Base-by-base conservation (phyloP, 1,140 invertebrate genomes). In the Pachypeltis micranthus region DNA sequence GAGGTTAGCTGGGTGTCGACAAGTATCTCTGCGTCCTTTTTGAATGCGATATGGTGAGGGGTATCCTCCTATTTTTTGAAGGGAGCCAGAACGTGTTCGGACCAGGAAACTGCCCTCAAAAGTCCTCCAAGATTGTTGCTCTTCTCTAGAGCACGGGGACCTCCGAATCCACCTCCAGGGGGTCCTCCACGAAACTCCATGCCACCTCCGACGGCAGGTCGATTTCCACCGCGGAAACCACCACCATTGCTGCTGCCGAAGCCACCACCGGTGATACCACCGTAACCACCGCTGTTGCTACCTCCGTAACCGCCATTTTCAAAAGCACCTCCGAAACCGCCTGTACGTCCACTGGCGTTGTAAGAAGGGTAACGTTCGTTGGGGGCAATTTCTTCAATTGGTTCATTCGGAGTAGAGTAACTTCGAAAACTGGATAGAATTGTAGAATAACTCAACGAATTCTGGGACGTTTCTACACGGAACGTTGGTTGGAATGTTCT, bases 1-100 rank as follows among this genome's bases (percentile, higher is more conserved):
- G n/a, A n/a, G n/a, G n/a, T n/a, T n/a, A n/a, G n/a, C n/a, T n/a
- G n/a, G n/a, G n/a, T n/a, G n/a, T n/a, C n/a, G n/a, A n/a, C n/a
- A n/a, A n/a, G n/a, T n/a, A n/a, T n/a, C n/a, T n/a, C n/a, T n/a
- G n/a, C n/a, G n/a, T n/a, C n/a, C n/a, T n/a, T n/a, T n/a, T n/a
- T n/a, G n/a, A n/a, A n/a, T n/a, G n/a, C 76, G 68, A 69, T 70
- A 3, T 77, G 74, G 66, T 78, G 74, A 67, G 81, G 79, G 28
- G 71, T 68, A 70, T 84, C 84, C 69, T 84, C 83, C 69, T 82
- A 76, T 70, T 84, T 84, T 66, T 81, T 75, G 72, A 84, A 82
- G 27, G 78, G 78, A 21, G 72, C 70, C 1, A 84, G 70, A 63
- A 72, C 72, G 26, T 71, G 69, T 58, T 76, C 59, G 66, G 82